Conservation (phyloP, 53 echinoderm and acorn worm genomes). For the Henricia sp. region DNA sequence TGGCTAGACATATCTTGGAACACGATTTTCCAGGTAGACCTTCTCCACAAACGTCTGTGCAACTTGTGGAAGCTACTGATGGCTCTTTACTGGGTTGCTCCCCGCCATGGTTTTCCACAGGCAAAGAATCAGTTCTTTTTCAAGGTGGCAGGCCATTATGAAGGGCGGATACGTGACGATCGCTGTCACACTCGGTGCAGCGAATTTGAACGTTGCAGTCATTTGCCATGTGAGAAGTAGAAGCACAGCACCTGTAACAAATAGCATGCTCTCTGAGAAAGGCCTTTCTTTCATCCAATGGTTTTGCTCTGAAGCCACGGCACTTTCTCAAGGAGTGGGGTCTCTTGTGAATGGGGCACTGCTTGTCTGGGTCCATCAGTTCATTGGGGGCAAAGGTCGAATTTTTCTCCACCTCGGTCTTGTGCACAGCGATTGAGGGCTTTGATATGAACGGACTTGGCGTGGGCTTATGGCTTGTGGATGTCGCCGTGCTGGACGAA, state of each 20-base stretch:
- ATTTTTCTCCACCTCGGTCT: constrained; percentile 3
- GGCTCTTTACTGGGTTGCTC: constrained; percentile 13
- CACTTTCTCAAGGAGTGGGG: constrained; percentile 52
- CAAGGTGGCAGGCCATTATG: constrained; percentile 23
- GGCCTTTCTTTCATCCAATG: constrained; percentile 46
- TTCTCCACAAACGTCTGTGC: constrained; percentile 43
- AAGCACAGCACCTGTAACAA: constrained; percentile 53
- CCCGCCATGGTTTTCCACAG: constrained; percentile 19
- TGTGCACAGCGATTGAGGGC: constrained; percentile 7
- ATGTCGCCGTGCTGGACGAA: not conserved
- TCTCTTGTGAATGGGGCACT: constrained; percentile 53
- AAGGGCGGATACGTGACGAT: constrained; percentile 25
- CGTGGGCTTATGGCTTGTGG: not conserved
- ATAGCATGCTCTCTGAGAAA: constrained; percentile 36
- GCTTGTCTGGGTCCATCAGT: constrained; percentile 12
- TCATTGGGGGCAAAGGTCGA: not conserved
- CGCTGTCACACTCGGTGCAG: constrained; percentile 36
- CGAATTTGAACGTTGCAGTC: constrained; percentile 12
- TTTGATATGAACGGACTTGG: constrained; percentile 31
- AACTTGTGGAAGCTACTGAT: not conserved
- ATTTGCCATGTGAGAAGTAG: constrained; percentile 15
- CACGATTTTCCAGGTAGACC: constrained; percentile 42
- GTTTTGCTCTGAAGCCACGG: constrained; percentile 35
- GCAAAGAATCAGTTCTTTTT: not conserved
- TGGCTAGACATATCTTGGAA: constrained; percentile 62